Conservation (phyloP, 2,113 vertebrate species). For the Mormyrus lacerda region DNA sequence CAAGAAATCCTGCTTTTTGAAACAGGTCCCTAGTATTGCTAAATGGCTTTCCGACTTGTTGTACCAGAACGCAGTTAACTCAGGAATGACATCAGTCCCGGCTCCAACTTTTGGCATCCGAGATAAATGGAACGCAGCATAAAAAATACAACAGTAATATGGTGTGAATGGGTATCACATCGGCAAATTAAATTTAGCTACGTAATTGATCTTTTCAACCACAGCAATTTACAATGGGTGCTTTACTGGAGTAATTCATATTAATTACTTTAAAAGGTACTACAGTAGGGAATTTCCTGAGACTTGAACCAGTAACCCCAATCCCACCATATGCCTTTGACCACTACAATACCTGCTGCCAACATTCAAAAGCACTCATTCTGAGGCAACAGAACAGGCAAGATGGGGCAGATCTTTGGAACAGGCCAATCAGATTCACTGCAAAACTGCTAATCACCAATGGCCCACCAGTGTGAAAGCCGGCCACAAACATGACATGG, state of each 20-base stretch:
- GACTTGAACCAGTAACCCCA: neutral
- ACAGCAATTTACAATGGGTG: neutral
- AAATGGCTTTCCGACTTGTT: neutral
- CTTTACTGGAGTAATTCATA: neutral
- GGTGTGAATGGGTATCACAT: neutral
- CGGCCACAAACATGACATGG: neutral
- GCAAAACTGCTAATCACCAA: neutral
- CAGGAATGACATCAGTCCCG: neutral
- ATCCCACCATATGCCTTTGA: neutral
- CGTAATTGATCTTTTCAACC: neutral
- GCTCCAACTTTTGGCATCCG: neutral
- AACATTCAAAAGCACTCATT: neutral
- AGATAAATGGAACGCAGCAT: neutral
- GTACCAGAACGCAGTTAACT: neutral
- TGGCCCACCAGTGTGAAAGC: neutral
- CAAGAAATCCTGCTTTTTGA: neutral
- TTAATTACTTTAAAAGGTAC: neutral
- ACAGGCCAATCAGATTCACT: neutral
- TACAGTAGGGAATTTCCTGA: neutral
- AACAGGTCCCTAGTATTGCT: neutral
- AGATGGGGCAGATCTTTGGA: neutral
- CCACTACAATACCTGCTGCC: neutral
- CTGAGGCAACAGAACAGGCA: neutral
- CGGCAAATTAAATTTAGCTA: neutral
- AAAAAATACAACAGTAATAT: neutral